phyloP scores from a whole-genome alignment of 2,113 vertebrate genomes.

The Pteruthius melanotis region DNA sequence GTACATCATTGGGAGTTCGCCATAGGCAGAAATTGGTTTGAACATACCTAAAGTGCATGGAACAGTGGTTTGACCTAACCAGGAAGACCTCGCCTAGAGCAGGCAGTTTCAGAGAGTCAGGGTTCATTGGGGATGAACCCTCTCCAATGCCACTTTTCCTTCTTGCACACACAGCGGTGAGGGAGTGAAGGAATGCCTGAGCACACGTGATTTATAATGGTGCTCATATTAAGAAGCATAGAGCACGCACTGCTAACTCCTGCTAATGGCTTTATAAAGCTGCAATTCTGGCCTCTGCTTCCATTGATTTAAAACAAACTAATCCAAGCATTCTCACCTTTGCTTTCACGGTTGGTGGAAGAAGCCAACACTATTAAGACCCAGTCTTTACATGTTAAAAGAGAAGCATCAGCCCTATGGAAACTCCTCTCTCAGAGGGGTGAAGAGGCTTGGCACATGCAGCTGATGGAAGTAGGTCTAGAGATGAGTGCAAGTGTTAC shows the following conservation, averaged over 20 bases:
- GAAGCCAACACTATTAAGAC: background rate
- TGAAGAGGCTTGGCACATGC: background rate
- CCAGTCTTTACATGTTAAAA: background rate
- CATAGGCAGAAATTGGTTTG: background rate
- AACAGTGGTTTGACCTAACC: background rate
- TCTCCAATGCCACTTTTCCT: background rate
- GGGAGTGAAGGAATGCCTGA: background rate
- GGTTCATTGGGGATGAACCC: background rate
- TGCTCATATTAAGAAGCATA: background rate
- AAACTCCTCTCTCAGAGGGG: background rate
- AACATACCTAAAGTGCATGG: background rate
- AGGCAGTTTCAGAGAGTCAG: background rate
- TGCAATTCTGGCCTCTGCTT: background rate
- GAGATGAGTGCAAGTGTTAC: background rate
- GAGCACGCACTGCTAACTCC: background rate
- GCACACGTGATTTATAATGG: background rate
- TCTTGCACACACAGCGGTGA: background rate
- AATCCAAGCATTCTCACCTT: background rate
- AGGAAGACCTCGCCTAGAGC: background rate
- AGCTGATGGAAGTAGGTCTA: background rate
- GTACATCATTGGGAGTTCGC: background rate
- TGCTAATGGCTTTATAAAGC: background rate
- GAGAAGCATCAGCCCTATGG: background rate
- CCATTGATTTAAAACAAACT: background rate
- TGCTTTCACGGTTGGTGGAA: background rate